phyloP scores from a whole-genome alignment of 2,797 vertebrate species.

The Sylvia borin region DNA sequence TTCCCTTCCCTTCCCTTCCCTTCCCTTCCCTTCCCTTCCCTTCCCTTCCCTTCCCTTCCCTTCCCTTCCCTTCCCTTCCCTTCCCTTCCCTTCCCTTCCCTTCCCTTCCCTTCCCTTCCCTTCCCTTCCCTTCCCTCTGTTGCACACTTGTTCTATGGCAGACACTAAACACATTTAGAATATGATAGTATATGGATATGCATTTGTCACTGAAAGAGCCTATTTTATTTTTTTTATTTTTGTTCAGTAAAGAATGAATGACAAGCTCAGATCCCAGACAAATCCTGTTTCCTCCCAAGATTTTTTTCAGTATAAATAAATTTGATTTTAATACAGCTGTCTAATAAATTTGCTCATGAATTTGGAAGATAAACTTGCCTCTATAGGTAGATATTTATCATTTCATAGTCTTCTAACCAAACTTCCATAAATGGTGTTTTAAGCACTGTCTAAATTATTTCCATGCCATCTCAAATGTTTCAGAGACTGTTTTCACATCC shows the following conservation, averaged over 20 bases:
- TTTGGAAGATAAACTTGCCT: not conserved
- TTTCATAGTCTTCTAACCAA: not conserved
- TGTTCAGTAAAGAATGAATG: not conserved
- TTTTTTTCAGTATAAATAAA: not conserved
- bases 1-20: not conserved
- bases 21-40: not conserved
- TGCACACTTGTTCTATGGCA: not conserved
- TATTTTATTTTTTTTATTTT: not conserved
- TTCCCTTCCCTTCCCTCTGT: not conserved
- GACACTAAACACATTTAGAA: not conserved
- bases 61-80: too few relatives aligned
- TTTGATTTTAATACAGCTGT: not conserved
- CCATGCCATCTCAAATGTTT: constrained; percentile 26
- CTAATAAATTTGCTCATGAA: not conserved
- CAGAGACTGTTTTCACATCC: not conserved
- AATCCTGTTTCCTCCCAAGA: not conserved
- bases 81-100: too few relatives aligned
- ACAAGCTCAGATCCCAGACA: not conserved
- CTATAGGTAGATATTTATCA: constrained; percentile 24
- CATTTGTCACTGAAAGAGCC: not conserved
- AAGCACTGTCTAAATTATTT: constrained; percentile 41
- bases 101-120: not conserved
- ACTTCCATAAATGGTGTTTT: constrained; percentile 57
- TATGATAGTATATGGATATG: not conserved
- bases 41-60: not conserved